Percentiles rank a stretch among this genome's conserved stretches.
These are phyloP conservation scores for Megamerina dolium DNA, from an alignment of 2,888 invertebrate genomes.

Conservation along the genomic window DNA sequence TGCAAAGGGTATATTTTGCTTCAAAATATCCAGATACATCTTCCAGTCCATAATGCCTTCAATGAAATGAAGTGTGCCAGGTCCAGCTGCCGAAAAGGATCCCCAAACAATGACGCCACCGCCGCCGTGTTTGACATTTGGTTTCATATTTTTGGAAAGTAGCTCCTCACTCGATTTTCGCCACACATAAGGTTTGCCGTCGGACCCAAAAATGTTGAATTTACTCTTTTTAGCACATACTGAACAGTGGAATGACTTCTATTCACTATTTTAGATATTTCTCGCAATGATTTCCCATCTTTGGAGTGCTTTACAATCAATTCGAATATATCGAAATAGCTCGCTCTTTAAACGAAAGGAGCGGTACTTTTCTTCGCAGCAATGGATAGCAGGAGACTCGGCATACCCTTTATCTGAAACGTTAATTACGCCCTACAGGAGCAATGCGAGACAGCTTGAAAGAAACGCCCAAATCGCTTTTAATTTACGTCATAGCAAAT, in stretches of 20 bases:
- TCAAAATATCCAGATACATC: conserved; percentile 1
- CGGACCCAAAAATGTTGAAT: conserved; percentile 7
- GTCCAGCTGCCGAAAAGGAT: conserved; percentile 6
- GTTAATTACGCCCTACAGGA: too few species aligned
- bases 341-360: too few species aligned
- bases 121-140: conserved; percentile 11
- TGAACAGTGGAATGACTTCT: conserved; percentile 15
- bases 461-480: too few species aligned
- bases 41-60: conserved; percentile 4
- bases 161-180: conserved; percentile 9
- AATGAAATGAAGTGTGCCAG: conserved; percentile 7
- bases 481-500: too few species aligned
- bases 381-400: too few species aligned
- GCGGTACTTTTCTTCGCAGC: too few species aligned
- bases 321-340: too few species aligned
- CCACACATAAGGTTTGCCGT: conserved; percentile 9
- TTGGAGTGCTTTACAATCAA: too few species aligned
- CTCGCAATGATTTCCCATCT: conserved; percentile 15
- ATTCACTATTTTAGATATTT: conserved; percentile 11
- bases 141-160: conserved; percentile 6
- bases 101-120: conserved; percentile 6
- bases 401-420: too few species aligned
- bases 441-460: too few species aligned
- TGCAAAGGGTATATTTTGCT: neutral
- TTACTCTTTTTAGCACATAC: neutral